Percentiles rank a stretch among this genome's conserved stretches.
Evolutionary conservation across 1,140 invertebrate species (phyloP).

Genomic region (Laupala kohalensis): DNA sequence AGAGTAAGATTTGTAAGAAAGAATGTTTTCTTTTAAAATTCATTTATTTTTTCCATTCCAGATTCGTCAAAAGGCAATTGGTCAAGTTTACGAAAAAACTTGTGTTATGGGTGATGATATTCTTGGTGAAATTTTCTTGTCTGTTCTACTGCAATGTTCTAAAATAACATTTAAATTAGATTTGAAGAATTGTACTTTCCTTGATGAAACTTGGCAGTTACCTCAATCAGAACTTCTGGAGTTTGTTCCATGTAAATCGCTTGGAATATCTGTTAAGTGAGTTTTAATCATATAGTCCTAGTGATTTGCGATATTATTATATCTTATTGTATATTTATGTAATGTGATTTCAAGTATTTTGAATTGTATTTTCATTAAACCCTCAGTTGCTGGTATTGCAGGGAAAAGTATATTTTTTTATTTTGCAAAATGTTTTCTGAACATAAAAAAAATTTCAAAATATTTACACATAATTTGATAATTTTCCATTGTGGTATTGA

Average conservation of each 20-base stretch:
- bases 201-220: conserved; percentile 41
- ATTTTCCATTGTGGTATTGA: too few species aligned
- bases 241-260: conserved; percentile 38
- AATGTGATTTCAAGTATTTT: background rate
- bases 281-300: background rate
- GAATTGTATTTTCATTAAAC: too few species aligned
- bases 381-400: too few species aligned
- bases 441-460: too few species aligned
- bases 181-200: conserved; percentile 35
- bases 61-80: background rate
- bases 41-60: too few species aligned
- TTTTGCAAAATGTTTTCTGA: too few species aligned
- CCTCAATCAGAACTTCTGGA: conserved; percentile 32
- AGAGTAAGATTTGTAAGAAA: too few species aligned
- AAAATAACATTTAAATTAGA: conserved; percentile 39
- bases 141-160: conserved; percentile 37
- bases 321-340: background rate
- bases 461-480: too few species aligned
- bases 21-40: too few species aligned
- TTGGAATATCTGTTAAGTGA: conserved; percentile 32
- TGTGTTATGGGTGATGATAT: conserved; percentile 41
- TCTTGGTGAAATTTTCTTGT: conserved; percentile 40
- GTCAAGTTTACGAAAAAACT: background rate
- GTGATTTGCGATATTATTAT: background rate
- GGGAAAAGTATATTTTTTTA: too few species aligned